Percentiles rank a stretch among this genome's conserved stretches.
phyloP scores from a whole-genome alignment of 1,140 invertebrate genomes.

The Pomacea maculata region DNA sequence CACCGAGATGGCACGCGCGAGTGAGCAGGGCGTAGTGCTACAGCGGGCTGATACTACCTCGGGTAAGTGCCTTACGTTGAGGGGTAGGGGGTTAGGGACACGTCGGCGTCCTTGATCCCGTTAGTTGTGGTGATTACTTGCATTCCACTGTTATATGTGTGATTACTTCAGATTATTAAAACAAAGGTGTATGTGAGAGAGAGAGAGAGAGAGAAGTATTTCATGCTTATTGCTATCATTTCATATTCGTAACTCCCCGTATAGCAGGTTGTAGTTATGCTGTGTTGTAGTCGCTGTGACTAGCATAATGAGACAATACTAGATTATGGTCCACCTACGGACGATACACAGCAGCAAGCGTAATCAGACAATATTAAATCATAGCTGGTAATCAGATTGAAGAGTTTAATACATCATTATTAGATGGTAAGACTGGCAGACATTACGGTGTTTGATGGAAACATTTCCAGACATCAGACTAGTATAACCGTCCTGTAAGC shows the following conservation, averaged over 20 bases:
- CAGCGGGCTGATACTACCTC: slow-evolving; percentile 54
- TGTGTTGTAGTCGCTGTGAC: too few species aligned
- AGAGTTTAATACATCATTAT: too few species aligned
- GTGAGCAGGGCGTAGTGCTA: slow-evolving; percentile 54
- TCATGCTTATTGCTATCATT: slow-evolving; percentile 55
- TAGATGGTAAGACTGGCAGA: slow-evolving; percentile 39
- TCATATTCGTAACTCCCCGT: slow-evolving; percentile 83
- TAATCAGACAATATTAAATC: too few species aligned
- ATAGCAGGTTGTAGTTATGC: slow-evolving; percentile 71
- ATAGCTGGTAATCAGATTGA: too few species aligned
- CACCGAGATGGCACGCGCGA: slow-evolving; percentile 36
- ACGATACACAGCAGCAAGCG: too few species aligned
- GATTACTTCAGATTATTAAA: too few species aligned
- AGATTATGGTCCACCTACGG: slow-evolving; percentile 77
- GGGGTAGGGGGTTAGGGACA: slow-evolving; percentile 66
- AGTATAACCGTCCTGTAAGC: not conserved
- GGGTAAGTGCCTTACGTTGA: slow-evolving; percentile 42
- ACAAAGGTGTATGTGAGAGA: too few species aligned
- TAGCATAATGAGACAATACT: slow-evolving; percentile 72
- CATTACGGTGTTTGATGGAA: slow-evolving; percentile 75
- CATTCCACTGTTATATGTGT: too few species aligned
- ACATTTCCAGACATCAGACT: slow-evolving; percentile 69
- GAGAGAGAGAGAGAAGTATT: too few species aligned
- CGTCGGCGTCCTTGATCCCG: too few species aligned
- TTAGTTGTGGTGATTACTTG: too few species aligned